Base-by-base conservation (phyloP, 1,140 invertebrate species). In the Drosophila virilis region DNA sequence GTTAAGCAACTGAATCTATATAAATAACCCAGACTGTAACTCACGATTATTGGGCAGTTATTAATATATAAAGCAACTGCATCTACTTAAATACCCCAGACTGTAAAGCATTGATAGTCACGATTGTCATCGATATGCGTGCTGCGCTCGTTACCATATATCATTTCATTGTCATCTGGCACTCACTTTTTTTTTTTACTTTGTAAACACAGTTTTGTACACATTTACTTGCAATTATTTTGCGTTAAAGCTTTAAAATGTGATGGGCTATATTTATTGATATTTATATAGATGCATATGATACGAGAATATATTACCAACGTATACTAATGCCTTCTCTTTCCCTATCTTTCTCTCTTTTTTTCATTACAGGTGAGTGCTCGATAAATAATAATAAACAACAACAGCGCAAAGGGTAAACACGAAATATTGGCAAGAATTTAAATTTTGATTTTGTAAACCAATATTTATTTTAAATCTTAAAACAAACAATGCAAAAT, bases 361-460 rank as follows among this genome's bases (percentile, higher is more conserved):
- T 15, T 72, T 40, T 83, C 57, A 12, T 74, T 89, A 62, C 83
- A 89, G 84, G 83, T 88, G 70, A 89, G 83, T 66, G 35, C 38
- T 15, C 50, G 35, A 17, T 61, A 45, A 64, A 66, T 64, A 43
- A 71, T n/a, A n/a, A n/a, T n/a, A n/a, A 22, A 37, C 17, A 32
- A 40, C 10, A 46, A 22, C 22, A 28, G 22, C 45, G 43, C 43
- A 50, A 37, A 43, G 59, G 33, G 46, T 52, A 42, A 61, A 15
- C 22, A 28, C 22, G 40, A 48, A 55, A 67, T 58, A 13, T 40
- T 35, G n/a, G 8, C 22, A 42, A 67, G 69, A 71, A 50, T 60
- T 15, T 55, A 17, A 17, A 62, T 51, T 54, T 42, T 52, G 17
- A 43, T 62, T 69, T 50, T 17, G 62, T 69, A 74, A 80, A 64